Evolutionary conservation across 2,888 invertebrate species (phyloP).

Genomic region (Scotopteryx bipunctaria): DNA sequence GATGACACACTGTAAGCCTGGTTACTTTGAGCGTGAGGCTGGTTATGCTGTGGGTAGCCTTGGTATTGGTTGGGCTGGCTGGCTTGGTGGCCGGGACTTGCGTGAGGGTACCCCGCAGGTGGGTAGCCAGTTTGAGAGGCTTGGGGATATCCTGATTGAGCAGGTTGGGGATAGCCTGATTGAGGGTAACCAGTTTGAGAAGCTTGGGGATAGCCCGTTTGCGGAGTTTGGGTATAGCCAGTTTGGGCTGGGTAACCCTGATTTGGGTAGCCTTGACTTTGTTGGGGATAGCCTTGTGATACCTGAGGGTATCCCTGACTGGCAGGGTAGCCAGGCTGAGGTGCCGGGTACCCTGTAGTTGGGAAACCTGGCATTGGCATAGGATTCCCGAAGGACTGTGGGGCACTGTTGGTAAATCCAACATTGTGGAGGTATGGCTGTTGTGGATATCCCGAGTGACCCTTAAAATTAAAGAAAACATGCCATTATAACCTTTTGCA

Average conservation of each 20-base stretch:
- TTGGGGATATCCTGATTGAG: conserved; percentile 42
- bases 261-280: conserved; percentile 40
- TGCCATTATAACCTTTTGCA: conserved; percentile 32
- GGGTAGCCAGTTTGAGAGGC: conserved; percentile 40
- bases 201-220: conserved; percentile 44
- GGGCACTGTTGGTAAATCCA: conserved; percentile 75
- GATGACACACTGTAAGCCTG: conserved; percentile 57
- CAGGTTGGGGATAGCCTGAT: conserved; percentile 37
- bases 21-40: conserved; percentile 51
- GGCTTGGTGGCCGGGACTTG: conserved; percentile 37
- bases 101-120: conserved; percentile 32
- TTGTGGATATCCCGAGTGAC: conserved; percentile 79
- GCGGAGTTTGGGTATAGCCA: conserved; percentile 36
- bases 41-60: conserved; percentile 43
- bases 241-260: conserved; percentile 40
- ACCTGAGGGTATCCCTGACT: conserved; percentile 65
- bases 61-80: conserved; percentile 41
- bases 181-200: conserved; percentile 48
- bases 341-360: conserved; percentile 68
- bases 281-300: conserved; percentile 52
- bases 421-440: conserved; percentile 76
- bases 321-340: conserved; percentile 61
- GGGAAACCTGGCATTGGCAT: conserved; percentile 76
- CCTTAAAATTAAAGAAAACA: conserved; percentile 74
- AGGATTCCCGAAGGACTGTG: conserved; percentile 78